Evolutionary conservation across 1,140 invertebrate genomes (phyloP).

Genomic region (Drosophila yakuba): DNA sequence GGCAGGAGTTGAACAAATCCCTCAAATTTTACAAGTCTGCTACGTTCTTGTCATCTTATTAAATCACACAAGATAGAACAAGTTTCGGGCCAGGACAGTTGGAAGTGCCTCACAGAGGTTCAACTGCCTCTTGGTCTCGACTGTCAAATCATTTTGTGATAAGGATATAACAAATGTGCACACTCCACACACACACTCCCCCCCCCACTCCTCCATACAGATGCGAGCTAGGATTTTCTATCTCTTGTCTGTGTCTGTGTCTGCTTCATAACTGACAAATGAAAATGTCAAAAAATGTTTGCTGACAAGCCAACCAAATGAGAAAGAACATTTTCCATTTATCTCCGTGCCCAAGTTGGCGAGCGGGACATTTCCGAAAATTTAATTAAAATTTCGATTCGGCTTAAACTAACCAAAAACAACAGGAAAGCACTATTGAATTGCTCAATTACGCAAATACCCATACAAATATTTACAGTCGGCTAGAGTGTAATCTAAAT

Average conservation of each 20-base stretch:
- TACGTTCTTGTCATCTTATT: conserved; percentile 46
- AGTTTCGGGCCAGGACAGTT: conserved; percentile 7
- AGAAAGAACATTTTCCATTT: conserved; percentile 61
- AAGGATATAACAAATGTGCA: conserved; percentile 65
- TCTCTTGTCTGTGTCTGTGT: conserved; percentile 13
- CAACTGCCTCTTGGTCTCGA: conserved; percentile 69
- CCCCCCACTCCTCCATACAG: not conserved
- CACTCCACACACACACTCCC: conserved; percentile 11
- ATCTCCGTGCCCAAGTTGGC: conserved; percentile 9
- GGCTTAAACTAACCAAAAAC: conserved; percentile 5
- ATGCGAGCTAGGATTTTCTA: conserved; percentile 42
- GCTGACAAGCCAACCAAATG: conserved; percentile 64
- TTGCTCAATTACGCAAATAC: conserved; percentile 16
- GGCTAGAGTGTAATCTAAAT: not conserved
- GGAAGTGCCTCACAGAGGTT: conserved; percentile 38
- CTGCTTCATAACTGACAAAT: conserved; percentile 79
- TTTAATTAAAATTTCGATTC: conserved; percentile 65
- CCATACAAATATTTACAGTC: conserved; percentile 5
- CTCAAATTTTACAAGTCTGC: conserved; percentile 43
- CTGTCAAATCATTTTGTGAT: conserved; percentile 79
- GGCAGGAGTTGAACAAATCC: conserved; percentile 54
- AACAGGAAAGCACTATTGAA: conserved; percentile 24
- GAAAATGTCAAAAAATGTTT: conserved; percentile 78
- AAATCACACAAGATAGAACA: conserved; percentile 50
- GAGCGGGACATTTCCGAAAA: conserved; percentile 32